Evolutionary conservation across 2,888 invertebrate species (phyloP), one percentile per base, ranked within the genome.

Genomic region (Adineta ricciae): DNA sequence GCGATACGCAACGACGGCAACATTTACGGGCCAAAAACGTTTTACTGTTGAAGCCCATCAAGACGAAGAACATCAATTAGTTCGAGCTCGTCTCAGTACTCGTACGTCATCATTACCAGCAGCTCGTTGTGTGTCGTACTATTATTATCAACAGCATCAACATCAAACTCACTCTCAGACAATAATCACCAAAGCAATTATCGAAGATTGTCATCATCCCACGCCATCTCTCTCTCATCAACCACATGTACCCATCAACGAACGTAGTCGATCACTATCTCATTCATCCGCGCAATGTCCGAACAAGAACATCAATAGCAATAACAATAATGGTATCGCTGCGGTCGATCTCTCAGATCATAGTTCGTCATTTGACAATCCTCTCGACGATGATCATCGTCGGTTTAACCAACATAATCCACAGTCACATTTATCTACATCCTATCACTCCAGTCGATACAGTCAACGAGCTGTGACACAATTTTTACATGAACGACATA

Each of bases 401-500:
- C 78, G 21, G 24, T 41, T 78, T 24, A 78, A 24, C 11, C 78
- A 21, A n/a, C 38, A 36, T 24, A 41, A 2, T 0, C 24, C 21
- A 78, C 14, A 36, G 41, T 78, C n/a, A 41, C 0, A 3, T n/a
- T n/a, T 19, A n/a, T 78, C 41, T n/a, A 78, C 41, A 78, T 36
- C 78, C 24, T 32, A 24, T 78, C 24, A 32, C 41, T 78, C 78
- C 38, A 78, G 78, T 41, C 78, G 78, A 1, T 78, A 78, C 41
- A 78, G 78, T 41, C 41, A 38, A 78, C 38, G 41, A 9, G 78
- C 78, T 2, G 16, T 78, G 9, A 41, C 78, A 41, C 9, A 78
- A n/a, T 78, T 78, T 24, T 41, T 78, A 41, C 78, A 41, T 41
- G 78, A 78, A 78, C 38, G 78, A 78, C 84, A 73, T 52, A 85